Evolutionary conservation across 2,113 vertebrate genomes (phyloP).

Genomic region (Albula glossodonta): DNA sequence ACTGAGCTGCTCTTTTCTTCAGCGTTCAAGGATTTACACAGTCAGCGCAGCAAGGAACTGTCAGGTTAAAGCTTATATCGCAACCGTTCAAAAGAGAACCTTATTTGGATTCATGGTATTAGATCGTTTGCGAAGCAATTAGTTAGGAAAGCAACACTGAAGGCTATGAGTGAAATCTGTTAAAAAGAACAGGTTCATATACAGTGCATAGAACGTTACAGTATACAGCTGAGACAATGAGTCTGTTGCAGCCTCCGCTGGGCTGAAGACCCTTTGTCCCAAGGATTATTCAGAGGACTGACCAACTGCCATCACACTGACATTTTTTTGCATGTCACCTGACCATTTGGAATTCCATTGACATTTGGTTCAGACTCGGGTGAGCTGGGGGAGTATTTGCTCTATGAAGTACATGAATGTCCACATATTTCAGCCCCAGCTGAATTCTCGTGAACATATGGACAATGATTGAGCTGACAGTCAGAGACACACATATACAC

Average conservation of each 20-base stretch:
- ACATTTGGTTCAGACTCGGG: background rate
- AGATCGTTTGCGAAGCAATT: background rate
- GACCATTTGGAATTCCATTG: background rate
- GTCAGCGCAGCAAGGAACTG: background rate
- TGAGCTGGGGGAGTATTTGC: background rate
- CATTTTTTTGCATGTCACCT: background rate
- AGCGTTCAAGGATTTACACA: background rate
- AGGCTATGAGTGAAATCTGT: background rate
- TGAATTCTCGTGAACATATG: background rate
- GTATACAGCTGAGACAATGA: background rate
- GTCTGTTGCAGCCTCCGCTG: background rate
- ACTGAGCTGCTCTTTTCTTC: background rate
- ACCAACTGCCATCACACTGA: background rate
- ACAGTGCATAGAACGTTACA: background rate
- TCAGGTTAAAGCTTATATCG: background rate
- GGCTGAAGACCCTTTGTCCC: background rate
- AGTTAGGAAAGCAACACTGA: background rate
- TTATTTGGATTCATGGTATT: background rate
- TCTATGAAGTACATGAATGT: background rate
- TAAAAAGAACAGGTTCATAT: background rate
- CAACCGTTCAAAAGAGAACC: background rate
- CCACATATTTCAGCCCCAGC: background rate
- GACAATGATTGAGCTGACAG: slow-evolving; percentile 1
- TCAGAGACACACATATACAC: background rate
- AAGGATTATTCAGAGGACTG: background rate